These are phyloP conservation scores for Leptinotarsa peninsularis DNA, from an alignment of 2,888 invertebrate genomes.

Conservation along the genomic window DNA sequence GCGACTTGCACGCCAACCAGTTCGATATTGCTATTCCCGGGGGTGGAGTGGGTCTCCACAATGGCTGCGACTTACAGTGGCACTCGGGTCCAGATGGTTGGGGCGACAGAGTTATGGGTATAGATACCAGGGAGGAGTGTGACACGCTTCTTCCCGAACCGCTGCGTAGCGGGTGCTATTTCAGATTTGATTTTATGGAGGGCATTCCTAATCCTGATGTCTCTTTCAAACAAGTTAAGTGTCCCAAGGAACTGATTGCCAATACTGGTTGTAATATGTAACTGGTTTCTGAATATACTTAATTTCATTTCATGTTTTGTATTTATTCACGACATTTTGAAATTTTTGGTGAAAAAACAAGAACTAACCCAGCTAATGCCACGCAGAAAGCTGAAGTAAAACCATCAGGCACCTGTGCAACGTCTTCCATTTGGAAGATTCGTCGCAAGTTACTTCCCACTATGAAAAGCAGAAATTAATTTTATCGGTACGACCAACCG, in stretches of 20 bases:
- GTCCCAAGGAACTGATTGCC: slow-evolving; percentile 42
- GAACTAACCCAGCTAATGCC: no score
- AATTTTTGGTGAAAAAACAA: no score
- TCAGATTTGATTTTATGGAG: slow-evolving; percentile 46
- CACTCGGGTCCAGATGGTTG: slow-evolving; percentile 43
- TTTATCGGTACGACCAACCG: no score
- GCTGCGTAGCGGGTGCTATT: slow-evolving; percentile 46
- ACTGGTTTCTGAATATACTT: not conserved
- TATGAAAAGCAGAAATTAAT: no score
- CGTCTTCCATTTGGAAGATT: no score
- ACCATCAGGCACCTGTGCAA: no score
- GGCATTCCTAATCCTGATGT: slow-evolving; percentile 45
- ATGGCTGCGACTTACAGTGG: slow-evolving; percentile 47
- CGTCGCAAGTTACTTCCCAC: no score
- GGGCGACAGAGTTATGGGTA: slow-evolving; percentile 49
- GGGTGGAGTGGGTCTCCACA: slow-evolving; percentile 48
- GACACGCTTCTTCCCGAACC: slow-evolving; percentile 35
- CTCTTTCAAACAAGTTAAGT: slow-evolving; percentile 41
- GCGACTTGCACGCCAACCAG: slow-evolving; percentile 32
- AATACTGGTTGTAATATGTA: slow-evolving; percentile 30
- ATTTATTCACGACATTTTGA: no score
- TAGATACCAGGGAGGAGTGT: slow-evolving; percentile 41
- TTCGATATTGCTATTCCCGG: slow-evolving; percentile 39
- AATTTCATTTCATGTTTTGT: not conserved
- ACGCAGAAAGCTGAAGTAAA: no score